A percentile compares a stretch with the other conserved stretches of the same genome.
These are phyloP conservation scores for Malurus melanocephalus DNA, from an alignment of 2,113 vertebrate species.

Conservation along the genomic window DNA sequence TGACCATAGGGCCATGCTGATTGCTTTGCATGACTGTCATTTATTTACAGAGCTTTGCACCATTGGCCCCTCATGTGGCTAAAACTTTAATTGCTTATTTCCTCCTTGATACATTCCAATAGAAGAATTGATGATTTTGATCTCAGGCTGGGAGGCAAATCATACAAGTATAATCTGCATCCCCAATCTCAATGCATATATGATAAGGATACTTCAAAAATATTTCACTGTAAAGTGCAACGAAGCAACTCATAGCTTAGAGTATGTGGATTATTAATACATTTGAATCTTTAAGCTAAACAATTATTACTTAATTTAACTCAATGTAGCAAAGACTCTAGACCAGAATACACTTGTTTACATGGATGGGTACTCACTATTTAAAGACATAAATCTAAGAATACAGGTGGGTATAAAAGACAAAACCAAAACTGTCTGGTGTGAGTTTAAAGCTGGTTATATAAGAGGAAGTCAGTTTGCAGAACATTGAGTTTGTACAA, in stretches of 20 bases:
- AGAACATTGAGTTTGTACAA: background rate
- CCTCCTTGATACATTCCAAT: background rate
- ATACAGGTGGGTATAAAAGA: background rate
- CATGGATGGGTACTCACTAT: background rate
- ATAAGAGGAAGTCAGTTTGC: background rate
- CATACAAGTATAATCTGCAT: accelerated
- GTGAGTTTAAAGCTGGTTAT: background rate
- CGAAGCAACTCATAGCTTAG: background rate
- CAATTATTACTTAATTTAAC: background rate
- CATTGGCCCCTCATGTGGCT: background rate
- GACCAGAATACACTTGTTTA: background rate
- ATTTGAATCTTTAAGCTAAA: background rate
- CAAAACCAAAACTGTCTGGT: background rate
- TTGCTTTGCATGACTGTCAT: background rate
- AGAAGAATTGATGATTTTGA: background rate
- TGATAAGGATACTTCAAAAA: background rate
- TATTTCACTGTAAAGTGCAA: background rate
- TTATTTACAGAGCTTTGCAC: background rate
- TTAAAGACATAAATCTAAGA: background rate
- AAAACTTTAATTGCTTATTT: background rate
- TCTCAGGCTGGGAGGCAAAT: background rate
- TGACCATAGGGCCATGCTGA: background rate
- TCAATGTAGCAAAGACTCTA: background rate
- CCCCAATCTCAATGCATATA: background rate
- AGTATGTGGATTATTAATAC: background rate